Evolutionary conservation across 2,113 vertebrate genomes (phyloP).

Genomic region (Ctenodactylus gundi): DNA sequence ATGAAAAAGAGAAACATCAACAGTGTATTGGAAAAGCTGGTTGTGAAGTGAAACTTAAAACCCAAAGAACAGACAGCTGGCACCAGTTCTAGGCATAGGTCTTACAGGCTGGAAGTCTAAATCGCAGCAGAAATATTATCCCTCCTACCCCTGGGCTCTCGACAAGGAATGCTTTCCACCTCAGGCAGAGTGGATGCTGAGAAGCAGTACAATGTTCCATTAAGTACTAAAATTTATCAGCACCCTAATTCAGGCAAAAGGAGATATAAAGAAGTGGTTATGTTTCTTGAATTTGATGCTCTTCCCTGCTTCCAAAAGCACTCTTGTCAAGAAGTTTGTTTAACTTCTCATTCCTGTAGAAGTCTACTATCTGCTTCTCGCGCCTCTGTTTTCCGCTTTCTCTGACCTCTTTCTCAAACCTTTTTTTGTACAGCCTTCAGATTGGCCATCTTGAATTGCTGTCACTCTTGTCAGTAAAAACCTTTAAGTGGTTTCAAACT

Average conservation of each 20-base stretch:
- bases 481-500: neutral
- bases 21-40: slow-evolving; percentile 57
- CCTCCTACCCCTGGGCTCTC: slow-evolving; percentile 41
- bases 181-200: neutral
- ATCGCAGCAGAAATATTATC: slow-evolving; percentile 56
- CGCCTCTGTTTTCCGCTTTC: neutral
- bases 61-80: slow-evolving; percentile 57
- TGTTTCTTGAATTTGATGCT: slow-evolving; percentile 49
- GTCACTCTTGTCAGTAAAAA: neutral
- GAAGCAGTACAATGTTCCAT: slow-evolving; percentile 4
- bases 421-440: neutral
- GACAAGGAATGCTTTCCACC: slow-evolving; percentile 65
- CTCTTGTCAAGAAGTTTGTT: neutral
- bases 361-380: neutral
- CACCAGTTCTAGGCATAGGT: slow-evolving; percentile 48
- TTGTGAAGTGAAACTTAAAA: slow-evolving; percentile 64
- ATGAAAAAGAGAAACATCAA: slow-evolving; percentile 64
- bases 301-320: neutral
- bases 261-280: slow-evolving; percentile 48
- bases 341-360: slow-evolving; percentile 18
- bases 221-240: slow-evolving; percentile 57
- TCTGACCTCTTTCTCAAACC: slow-evolving; percentile 2
- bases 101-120: slow-evolving; percentile 50
- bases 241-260: slow-evolving; percentile 44
- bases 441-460: neutral